phyloP scores from a whole-genome alignment of 2,113 vertebrate species.

The Mormyrus iriodes region DNA sequence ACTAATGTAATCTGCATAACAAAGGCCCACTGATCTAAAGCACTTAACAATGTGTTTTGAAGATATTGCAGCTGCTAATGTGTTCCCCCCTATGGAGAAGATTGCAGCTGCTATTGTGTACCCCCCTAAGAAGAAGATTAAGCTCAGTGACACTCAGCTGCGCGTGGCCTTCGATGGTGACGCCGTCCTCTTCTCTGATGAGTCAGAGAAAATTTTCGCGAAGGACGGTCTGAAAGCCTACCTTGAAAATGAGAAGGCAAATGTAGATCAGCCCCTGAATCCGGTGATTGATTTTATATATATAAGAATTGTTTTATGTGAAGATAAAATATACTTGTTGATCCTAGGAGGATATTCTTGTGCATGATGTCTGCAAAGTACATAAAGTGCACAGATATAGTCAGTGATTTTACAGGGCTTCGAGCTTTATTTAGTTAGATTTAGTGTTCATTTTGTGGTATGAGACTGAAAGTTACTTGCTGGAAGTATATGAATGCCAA shows the following conservation, averaged over 20 bases:
- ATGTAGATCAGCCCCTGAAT: slow-evolving; percentile 79
- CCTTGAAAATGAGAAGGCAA: slow-evolving; percentile 75
- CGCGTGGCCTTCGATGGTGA: slow-evolving; percentile 92
- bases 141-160: slow-evolving; percentile 63
- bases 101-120: slow-evolving; percentile 90
- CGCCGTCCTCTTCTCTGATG: slow-evolving; percentile 86
- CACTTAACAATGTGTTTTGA: slow-evolving; percentile 4
- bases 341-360: too few species aligned
- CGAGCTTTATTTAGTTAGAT: not conserved
- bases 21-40: not conserved
- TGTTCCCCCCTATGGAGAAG: slow-evolving; percentile 70
- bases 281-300: slow-evolving; percentile 62
- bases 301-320: not conserved
- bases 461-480: not conserved
- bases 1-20: not conserved
- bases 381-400: not conserved
- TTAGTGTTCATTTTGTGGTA: not conserved
- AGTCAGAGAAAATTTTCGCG: slow-evolving; percentile 79
- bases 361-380: not conserved
- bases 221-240: slow-evolving; percentile 74
- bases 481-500: not conserved
- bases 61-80: slow-evolving; percentile 89
- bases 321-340: not conserved
- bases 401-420: not conserved
- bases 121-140: too few species aligned